Conservation (phyloP, 2,113 vertebrate species). For the Campylomormyrus tamandua region DNA sequence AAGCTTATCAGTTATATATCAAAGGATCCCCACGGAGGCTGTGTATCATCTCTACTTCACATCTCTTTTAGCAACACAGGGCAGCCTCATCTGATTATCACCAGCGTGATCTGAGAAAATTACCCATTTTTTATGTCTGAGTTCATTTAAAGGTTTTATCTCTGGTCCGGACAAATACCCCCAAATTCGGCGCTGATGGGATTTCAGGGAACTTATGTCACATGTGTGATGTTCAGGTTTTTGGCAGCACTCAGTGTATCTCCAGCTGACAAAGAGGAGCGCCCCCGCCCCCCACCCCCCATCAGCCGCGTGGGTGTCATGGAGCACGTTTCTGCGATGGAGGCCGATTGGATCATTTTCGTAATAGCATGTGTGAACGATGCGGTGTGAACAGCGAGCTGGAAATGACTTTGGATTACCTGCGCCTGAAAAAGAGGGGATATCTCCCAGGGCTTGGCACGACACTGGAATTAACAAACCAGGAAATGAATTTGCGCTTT, state of each 20-base stretch:
- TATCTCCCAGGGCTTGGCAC: conserved; percentile 39
- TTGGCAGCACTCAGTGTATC: background rate
- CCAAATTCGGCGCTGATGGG: background rate
- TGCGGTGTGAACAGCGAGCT: conserved; percentile 38
- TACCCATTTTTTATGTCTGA: background rate
- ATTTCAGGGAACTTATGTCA: background rate
- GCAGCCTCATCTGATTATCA: background rate
- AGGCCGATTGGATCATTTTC: conserved; percentile 69
- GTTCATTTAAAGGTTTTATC: conserved; percentile 1
- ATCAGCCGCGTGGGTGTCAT: conserved; percentile 51
- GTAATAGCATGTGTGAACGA: conserved; percentile 57
- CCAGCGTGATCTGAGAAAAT: background rate
- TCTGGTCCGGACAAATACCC: background rate
- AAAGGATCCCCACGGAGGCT: background rate
- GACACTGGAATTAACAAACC: conserved; percentile 53
- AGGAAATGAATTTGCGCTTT: conserved; percentile 46
- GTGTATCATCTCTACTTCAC: background rate
- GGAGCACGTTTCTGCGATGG: conserved; percentile 59
- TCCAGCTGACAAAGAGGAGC: background rate
- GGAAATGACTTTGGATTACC: conserved; percentile 47
- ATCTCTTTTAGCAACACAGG: background rate
- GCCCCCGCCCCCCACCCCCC: background rate
- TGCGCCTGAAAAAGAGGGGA: conserved; percentile 37
- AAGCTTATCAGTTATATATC: background rate
- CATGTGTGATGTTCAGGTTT: background rate